phyloP scores from a whole-genome alignment of 2,797 vertebrate species.

The Pipistrellus pygmaeus region DNA sequence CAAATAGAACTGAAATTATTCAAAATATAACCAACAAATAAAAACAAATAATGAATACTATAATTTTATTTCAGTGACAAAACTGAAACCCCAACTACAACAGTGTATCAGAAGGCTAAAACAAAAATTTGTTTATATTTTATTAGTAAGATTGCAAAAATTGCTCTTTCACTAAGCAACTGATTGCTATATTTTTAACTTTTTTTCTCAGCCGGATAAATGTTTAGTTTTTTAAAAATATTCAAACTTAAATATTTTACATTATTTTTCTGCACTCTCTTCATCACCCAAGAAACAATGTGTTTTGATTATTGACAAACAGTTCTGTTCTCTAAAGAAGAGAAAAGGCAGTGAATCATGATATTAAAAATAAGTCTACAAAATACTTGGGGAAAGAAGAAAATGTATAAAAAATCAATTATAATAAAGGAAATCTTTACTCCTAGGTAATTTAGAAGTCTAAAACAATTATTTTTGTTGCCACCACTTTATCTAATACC shows the following conservation, averaged over 20 bases:
- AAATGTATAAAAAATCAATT: not conserved
- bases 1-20: not conserved
- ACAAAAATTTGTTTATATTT: not conserved
- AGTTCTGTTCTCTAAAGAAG: not conserved
- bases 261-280: not conserved
- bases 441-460: not conserved
- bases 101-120: not conserved
- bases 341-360: not conserved
- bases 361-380: not conserved
- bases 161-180: not conserved
- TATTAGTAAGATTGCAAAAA: constrained; percentile 9
- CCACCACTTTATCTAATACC: not conserved
- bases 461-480: not conserved
- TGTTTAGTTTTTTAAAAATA: not conserved
- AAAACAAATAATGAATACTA: not conserved
- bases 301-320: not conserved
- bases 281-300: not conserved
- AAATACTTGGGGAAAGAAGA: constrained; percentile 14
- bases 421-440: not conserved
- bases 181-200: constrained; percentile 17
- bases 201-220: not conserved
- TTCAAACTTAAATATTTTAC: not conserved
- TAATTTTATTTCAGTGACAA: not conserved
- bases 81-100: not conserved
- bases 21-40: not conserved